Base-by-base conservation (phyloP, 2,888 invertebrate species). In the Drosophila barbarae region DNA sequence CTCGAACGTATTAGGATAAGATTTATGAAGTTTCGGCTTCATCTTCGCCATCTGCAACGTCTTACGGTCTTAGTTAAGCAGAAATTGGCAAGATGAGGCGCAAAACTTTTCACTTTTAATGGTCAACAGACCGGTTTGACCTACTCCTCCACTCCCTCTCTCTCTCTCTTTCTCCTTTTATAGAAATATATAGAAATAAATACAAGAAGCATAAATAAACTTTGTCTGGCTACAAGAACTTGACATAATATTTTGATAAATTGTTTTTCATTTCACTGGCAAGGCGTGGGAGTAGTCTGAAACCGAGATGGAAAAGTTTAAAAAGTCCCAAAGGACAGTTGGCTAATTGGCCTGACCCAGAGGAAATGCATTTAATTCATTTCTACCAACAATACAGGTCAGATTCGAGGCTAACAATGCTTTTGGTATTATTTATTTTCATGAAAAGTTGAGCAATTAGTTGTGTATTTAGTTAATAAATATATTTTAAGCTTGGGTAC, bases 211-310 rank as follows among this genome's bases (percentile, higher is more conserved):
- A 54, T 49, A 69, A 44, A 38, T 60, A 76, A 78, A 80, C 65
- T 77, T 80, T 77, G 60, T 58, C 72, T 73, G 67, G 47, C 60
- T 50, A 66, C 47, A 58, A 59, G 47, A 69, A 71, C 73, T 75
- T 70, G 75, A 77, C 78, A 84, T 78, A 77, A 79, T 84, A 85
- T 81, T 83, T 80, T 81, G 81, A 81, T 81, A 77, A 85, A 81
- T 81, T 81, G 85, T 83, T 83, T 72, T 69, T 61, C 72, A 54
- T 66, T 78, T 58, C 53, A 38, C 52, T 59, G 28, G 36, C 28
- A 21, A n/a, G 34, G 46, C 21, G 41, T 39, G 46, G 44, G 36
- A 35, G 28, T 23, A 18, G 41, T 28, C 46, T n/a, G 60, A 47
- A 53, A 50, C 18, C 12, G 52, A 38, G 55, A 51, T 47, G 68